A percentile compares a stretch with the other conserved stretches of the same genome.
Conservation (phyloP, 2,113 vertebrate species). For the Heterotilapia buettikoferi region DNA sequence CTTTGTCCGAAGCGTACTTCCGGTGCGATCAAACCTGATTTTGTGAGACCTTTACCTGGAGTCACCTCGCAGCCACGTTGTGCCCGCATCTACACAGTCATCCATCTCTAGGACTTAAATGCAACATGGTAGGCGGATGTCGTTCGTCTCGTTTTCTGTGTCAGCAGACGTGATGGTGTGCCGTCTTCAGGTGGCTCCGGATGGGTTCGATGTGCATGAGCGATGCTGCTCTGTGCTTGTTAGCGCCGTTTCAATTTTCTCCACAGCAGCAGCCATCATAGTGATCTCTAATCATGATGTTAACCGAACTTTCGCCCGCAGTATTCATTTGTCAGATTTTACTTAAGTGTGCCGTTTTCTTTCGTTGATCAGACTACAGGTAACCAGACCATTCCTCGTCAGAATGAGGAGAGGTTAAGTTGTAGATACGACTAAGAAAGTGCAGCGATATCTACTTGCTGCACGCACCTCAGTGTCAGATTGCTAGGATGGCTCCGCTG, state of each 20-base stretch:
- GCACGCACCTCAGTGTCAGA: not conserved
- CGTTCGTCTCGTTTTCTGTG: not conserved
- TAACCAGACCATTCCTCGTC: not conserved
- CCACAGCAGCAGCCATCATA: slow-evolving; percentile 15
- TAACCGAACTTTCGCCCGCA: not conserved
- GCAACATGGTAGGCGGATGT: slow-evolving; percentile 11
- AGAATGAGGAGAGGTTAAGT: not conserved
- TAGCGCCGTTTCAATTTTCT: not conserved
- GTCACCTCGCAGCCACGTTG: slow-evolving; percentile 48
- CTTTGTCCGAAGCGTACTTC: not conserved
- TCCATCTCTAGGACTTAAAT: slow-evolving; percentile 6
- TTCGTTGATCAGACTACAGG: not conserved
- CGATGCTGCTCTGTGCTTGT: not conserved
- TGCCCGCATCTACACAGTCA: not conserved
- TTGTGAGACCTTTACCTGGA: not conserved
- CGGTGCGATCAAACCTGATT: not conserved
- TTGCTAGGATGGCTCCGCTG: slow-evolving; percentile 39
- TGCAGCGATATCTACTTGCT: not conserved
- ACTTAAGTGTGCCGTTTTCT: not conserved
- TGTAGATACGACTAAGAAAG: not conserved
- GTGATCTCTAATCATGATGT: not conserved
- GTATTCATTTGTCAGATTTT: not conserved
- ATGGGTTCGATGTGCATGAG: not conserved
- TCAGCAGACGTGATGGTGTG: not conserved
- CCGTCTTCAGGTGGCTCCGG: not conserved